These are phyloP conservation scores for Malurus alboscapulatus DNA, from an alignment of 2,113 vertebrate genomes.

Conservation along the genomic window DNA sequence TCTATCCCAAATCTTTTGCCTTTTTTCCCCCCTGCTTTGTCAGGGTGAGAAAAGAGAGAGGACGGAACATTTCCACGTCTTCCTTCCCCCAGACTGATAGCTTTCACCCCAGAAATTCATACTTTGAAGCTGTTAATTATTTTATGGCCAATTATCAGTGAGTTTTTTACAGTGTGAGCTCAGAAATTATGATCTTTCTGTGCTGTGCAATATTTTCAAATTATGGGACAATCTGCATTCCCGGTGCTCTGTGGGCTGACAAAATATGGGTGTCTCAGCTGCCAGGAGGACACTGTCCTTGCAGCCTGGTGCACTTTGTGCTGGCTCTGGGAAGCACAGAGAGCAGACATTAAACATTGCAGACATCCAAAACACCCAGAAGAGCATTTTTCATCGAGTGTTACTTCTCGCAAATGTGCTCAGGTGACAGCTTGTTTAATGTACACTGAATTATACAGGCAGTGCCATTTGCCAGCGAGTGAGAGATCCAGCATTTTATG, in stretches of 20 bases:
- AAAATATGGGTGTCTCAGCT: not conserved
- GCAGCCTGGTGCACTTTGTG: not conserved
- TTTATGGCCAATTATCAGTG: not conserved
- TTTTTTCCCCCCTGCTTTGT: not conserved
- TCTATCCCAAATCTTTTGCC: not conserved
- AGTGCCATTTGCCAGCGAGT: conserved; percentile 60
- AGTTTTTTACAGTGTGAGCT: not conserved
- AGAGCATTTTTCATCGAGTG: conserved; percentile 33
- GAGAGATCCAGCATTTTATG: conserved; percentile 33
- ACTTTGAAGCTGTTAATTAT: not conserved
- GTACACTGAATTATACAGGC: conserved; percentile 69
- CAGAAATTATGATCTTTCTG: not conserved
- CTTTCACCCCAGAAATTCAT: not conserved
- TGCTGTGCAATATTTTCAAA: not conserved
- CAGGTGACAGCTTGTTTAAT: conserved; percentile 68
- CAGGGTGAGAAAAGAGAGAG: not conserved
- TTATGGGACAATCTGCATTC: not conserved
- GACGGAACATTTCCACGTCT: not conserved
- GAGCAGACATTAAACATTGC: conserved; percentile 45
- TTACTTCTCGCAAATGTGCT: conserved; percentile 63
- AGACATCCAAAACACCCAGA: conserved; percentile 30
- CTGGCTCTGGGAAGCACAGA: not conserved
- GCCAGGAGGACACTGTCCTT: not conserved
- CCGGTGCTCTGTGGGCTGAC: not conserved
- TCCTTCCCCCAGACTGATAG: not conserved